Evolutionary conservation across 2,888 invertebrate species (phyloP), one percentile per base, ranked within the genome.

Genomic region (Cosmia trapezina): DNA sequence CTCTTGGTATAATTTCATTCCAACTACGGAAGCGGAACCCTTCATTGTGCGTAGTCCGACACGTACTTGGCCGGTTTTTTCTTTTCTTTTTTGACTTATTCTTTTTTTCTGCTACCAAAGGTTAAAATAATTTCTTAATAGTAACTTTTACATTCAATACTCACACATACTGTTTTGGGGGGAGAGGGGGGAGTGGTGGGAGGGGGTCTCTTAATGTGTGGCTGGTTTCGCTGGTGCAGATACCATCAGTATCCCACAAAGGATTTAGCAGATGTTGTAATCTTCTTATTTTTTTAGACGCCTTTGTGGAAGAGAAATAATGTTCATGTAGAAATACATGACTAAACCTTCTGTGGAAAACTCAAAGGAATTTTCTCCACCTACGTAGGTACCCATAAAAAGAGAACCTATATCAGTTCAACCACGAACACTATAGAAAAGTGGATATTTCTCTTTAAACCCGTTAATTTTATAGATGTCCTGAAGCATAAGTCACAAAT

Each of bases 401-500:
- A 14, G 49, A 33, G 17, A 43, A 49, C 6, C 12, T 45, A 57
- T 45, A 77, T 69, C 7, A 45, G 14, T 51, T 47, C 47, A 33
- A n/a, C 12, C 51, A 62, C 22, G 41, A 62, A 57, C 28, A 51
- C n/a, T 41, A 22, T 12, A 47, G 22, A 22, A 47, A 51, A 33
- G 11, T 41, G 47, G 33, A 47, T 43, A 62, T 79, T 73, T 53
- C 12, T 47, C 62, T 61, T 53, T 17, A 63, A 62, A 73, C 41
- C 49, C 68, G 53, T 73, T 63, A 51, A 71, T 61, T 73, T 56
- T 62, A 17, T 47, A 77, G 28, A 53, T 56, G 47, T 63, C 49
- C n/a, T 22, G 37, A 60, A 53, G 61, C 61, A 51, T 64, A 67
- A 53, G 53, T 76, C 57, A 61, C 22, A 64, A 66, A 76, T 79